These are phyloP conservation scores for Athetis lepigone DNA, from an alignment of 2,888 invertebrate genomes.

Conservation along the genomic window DNA sequence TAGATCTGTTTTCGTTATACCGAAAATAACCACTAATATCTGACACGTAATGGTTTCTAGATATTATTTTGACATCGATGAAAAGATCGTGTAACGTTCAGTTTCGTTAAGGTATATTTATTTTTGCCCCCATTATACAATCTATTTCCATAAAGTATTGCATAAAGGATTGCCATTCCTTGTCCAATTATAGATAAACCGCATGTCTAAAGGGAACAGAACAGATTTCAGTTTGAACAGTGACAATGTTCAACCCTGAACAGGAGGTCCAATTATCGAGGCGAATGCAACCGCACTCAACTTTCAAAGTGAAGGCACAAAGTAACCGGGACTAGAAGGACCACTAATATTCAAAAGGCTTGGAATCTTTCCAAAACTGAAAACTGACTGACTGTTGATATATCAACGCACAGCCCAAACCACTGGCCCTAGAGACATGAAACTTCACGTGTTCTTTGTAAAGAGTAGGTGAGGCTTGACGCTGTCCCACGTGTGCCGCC, in stretches of 20 bases:
- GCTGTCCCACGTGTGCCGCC: too few species aligned
- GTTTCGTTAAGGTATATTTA: not conserved
- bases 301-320: conserved; percentile 25
- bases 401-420: too few species aligned
- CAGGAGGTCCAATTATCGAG: conserved; percentile 59
- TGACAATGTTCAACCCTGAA: conserved; percentile 40
- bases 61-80: too few species aligned
- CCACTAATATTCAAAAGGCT: not conserved
- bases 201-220: conserved; percentile 8
- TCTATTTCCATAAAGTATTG: not conserved
- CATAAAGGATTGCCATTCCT: not conserved
- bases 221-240: conserved; percentile 38
- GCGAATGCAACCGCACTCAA: conserved; percentile 45
- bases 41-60: too few species aligned
- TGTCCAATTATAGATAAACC: conserved; percentile 1
- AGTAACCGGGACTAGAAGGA: conserved; percentile 15
- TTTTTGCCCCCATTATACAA: too few species aligned
- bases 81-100: not conserved
- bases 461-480: too few species aligned
- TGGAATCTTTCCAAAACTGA: too few species aligned
- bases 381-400: too few species aligned
- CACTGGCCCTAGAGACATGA: too few species aligned
- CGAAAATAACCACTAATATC: too few species aligned
- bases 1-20: too few species aligned
- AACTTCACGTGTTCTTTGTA: too few species aligned